Evolutionary conservation across 2,888 invertebrate species (phyloP).

Genomic region (Automeris io): DNA sequence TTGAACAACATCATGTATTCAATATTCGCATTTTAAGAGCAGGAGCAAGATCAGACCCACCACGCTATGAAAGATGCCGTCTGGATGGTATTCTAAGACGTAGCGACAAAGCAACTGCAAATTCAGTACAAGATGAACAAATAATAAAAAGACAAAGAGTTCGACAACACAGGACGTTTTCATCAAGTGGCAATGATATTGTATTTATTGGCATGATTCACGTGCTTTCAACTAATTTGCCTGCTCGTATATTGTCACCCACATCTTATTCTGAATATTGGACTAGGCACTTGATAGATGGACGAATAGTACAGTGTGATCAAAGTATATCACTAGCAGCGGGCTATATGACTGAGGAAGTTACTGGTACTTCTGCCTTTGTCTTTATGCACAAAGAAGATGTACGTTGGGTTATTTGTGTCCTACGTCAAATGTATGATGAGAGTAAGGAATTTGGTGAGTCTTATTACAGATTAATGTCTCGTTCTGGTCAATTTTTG

Average conservation of each 20-base stretch:
- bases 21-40: conserved; percentile 79
- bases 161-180: conserved; percentile 67
- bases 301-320: conserved; percentile 92
- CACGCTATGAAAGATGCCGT: conserved; percentile 82
- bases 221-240: conserved; percentile 77
- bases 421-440: conserved; percentile 92
- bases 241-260: conserved; percentile 76
- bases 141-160: conserved; percentile 70
- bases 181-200: conserved; percentile 79
- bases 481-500: conserved; percentile 89
- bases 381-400: conserved; percentile 94
- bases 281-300: conserved; percentile 92
- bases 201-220: conserved; percentile 85
- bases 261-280: conserved; percentile 89
- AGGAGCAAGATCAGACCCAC: conserved; percentile 83
- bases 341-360: conserved; percentile 93
- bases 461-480: conserved; percentile 90
- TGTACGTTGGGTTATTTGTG: conserved; percentile 92
- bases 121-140: conserved; percentile 69
- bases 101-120: conserved; percentile 76
- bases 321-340: conserved; percentile 92
- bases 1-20: conserved; percentile 75
- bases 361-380: conserved; percentile 91
- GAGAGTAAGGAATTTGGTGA: conserved; percentile 88
- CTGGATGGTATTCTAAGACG: conserved; percentile 81